Evolutionary conservation across 1,140 invertebrate genomes (phyloP), one percentile per base, ranked within the genome.

Genomic region (Drusus annulatus): DNA sequence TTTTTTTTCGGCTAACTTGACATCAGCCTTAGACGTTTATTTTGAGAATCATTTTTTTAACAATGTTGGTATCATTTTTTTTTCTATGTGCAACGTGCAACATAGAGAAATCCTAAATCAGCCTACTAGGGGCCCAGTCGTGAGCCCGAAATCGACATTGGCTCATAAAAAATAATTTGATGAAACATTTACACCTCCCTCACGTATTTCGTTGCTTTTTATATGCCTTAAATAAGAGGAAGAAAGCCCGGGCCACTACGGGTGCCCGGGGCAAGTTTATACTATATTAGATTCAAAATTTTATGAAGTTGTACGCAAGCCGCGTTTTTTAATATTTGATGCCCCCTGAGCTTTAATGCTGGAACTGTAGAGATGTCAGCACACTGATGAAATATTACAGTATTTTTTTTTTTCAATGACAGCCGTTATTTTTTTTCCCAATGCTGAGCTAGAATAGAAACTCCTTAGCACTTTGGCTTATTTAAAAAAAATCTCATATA

Each of bases 281-380:
- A 10, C 74, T 82, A 79, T 82, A 82, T 82, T 79, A 82, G 73
- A 82, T 77, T 79, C 78, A 62, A 82, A 82, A 79, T 82, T 82
- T 82, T 82, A 82, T 78, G 81, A 80, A 50, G 76, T 56, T 56
- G 71, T 65, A 81, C 69, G 31, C 13, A 76, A 65, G 62, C 54
- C n/a, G 19, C 56, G 31, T 31, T 63, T 45, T 62, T 62, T 58
- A 25, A 45, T 36, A 58, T 60, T 76, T 60, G 58, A 58, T 50
- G 19, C 31, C 7, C 62, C 56, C 56, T 23, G 56, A 23, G 7
- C 56, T 17, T 23, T 17, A 19, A 19, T 60, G 56, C 5, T 0
- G 10, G 10, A 19, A 60, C 17, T 19, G 56, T 45, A 45, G 10
- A 45, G 5, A 45, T 1, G 2, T 0, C 36, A 13, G 36, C 36